These are phyloP conservation scores for Grammomys dolichurus DNA, from an alignment of 2,113 vertebrate genomes.

Conservation along the genomic window DNA sequence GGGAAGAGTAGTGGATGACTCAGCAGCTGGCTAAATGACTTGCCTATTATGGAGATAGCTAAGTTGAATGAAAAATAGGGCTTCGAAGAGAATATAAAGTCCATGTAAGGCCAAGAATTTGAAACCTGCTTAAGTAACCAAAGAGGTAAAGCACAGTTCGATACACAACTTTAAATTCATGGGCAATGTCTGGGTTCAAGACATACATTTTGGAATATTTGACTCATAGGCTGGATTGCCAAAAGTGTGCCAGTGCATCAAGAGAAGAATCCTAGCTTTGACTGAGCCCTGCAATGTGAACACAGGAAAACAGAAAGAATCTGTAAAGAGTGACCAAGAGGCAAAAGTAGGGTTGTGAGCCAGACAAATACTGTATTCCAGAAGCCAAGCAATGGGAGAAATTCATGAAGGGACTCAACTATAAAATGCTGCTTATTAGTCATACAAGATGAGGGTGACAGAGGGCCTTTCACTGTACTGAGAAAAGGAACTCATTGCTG, in stretches of 20 bases:
- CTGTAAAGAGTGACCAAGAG: not conserved
- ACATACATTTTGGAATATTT: not conserved
- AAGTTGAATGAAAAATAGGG: not conserved
- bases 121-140: constrained; percentile 7
- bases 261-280: not conserved
- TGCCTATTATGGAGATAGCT: not conserved
- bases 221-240: not conserved
- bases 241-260: not conserved
- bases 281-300: not conserved
- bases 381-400: not conserved
- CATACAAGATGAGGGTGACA: not conserved
- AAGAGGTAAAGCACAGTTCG: not conserved
- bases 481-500: not conserved
- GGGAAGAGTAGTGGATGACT: not conserved
- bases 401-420: not conserved
- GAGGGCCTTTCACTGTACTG: not conserved
- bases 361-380: not conserved
- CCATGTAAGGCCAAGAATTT: not conserved
- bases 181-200: not conserved
- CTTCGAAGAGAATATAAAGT: not conserved
- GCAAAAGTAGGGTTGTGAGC: not conserved
- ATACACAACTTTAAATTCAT: not conserved
- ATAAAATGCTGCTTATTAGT: not conserved
- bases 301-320: not conserved
- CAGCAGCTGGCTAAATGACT: not conserved